Evolutionary conservation across 1,140 invertebrate species (phyloP).

Genomic region (Hetaerina americana): DNA sequence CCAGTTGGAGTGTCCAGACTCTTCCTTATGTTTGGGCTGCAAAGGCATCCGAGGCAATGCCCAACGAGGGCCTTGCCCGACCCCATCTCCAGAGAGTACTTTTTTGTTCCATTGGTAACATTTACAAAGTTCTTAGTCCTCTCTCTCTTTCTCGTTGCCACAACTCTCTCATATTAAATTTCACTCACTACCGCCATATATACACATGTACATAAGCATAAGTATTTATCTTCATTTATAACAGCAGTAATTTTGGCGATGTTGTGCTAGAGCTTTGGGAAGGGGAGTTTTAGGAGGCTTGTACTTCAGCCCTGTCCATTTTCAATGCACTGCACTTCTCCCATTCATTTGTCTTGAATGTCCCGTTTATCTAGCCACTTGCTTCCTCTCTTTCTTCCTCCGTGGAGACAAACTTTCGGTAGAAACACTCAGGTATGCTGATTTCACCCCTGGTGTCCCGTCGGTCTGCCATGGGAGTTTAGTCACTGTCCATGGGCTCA

Average conservation of each 20-base stretch:
- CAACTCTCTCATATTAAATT: too few relatives aligned
- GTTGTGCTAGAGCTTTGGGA: background rate
- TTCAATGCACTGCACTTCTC: background rate
- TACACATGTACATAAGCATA: background rate
- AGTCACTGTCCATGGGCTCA: background rate
- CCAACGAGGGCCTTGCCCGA: background rate
- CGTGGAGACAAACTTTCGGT: background rate
- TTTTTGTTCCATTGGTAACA: background rate
- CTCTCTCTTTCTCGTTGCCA: background rate
- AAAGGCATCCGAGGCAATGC: background rate
- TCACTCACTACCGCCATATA: background rate
- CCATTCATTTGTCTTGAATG: background rate
- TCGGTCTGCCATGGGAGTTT: background rate
- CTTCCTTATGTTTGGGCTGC: background rate
- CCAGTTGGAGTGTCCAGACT: background rate
- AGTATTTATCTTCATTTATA: background rate
- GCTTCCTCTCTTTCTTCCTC: too few relatives aligned
- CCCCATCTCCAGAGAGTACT: background rate
- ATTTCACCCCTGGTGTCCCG: background rate
- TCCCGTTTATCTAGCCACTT: background rate
- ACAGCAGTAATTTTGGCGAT: background rate
- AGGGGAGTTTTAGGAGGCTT: too few relatives aligned
- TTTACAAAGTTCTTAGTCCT: background rate
- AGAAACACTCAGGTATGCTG: background rate
- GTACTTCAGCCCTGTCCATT: background rate